A percentile compares a stretch with the other conserved stretches of the same genome.
phyloP scores from a whole-genome alignment of 2,888 invertebrate species.

The Cheilosia pagana region DNA sequence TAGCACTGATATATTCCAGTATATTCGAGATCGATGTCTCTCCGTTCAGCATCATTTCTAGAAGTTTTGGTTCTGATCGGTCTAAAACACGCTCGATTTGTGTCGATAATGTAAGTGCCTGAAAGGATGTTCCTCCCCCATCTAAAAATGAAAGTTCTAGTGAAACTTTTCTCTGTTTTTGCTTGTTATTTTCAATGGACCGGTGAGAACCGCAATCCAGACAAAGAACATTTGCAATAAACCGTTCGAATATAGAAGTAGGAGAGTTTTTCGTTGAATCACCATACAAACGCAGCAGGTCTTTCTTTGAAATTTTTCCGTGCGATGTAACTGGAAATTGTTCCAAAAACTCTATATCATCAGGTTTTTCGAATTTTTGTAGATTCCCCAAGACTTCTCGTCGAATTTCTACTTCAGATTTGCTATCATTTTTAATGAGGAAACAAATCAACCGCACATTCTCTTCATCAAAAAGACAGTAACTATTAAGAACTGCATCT shows the following conservation, averaged over 20 bases:
- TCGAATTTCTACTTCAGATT: conserved; percentile 13
- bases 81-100: conserved; percentile 78
- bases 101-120: conserved; percentile 79
- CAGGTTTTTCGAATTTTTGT: conserved; percentile 86
- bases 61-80: conserved; percentile 77
- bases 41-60: conserved; percentile 78
- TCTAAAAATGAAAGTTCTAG: conserved; percentile 74
- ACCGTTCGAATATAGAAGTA: conserved; percentile 84
- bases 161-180: conserved; percentile 43
- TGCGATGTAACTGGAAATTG: conserved; percentile 87
- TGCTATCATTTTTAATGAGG: conserved; percentile 77
- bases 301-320: conserved; percentile 87
- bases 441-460: conserved; percentile 84
- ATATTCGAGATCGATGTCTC: conserved; percentile 76
- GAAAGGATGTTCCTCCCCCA: conserved; percentile 80
- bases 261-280: conserved; percentile 81
- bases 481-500: conserved; percentile 84
- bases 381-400: conserved; percentile 79
- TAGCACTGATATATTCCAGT: conserved; percentile 60
- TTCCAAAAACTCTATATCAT: conserved; percentile 86
- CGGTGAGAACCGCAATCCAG: conserved; percentile 44
- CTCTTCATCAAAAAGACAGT: conserved; percentile 85
- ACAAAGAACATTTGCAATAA: conserved; percentile 83
- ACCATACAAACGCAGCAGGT: conserved; percentile 80
- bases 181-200: conserved; percentile 17